A percentile compares a stretch with the other conserved stretches of the same genome.
These are phyloP conservation scores for Drosophila tsacasi DNA, from an alignment of 1,140 invertebrate genomes.

Conservation along the genomic window DNA sequence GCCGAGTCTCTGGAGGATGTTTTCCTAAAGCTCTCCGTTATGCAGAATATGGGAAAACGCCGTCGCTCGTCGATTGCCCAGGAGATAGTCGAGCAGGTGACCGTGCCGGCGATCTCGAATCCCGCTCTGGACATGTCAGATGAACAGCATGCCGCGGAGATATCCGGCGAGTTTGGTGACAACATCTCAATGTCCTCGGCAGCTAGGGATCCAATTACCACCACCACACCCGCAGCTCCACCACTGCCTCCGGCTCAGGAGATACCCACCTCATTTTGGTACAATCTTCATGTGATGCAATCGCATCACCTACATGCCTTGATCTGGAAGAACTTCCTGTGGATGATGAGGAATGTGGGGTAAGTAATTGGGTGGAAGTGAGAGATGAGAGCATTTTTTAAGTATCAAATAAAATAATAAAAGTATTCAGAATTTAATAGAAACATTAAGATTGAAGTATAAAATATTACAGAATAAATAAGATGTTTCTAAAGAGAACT, in stretches of 20 bases:
- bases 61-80: conserved; percentile 91
- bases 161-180: conserved; percentile 94
- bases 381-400: background rate
- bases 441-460: too few relatives aligned
- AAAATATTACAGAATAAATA: too few relatives aligned
- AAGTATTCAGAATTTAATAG: background rate
- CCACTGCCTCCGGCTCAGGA: conserved; percentile 88
- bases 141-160: conserved; percentile 89
- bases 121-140: conserved; percentile 88
- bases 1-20: conserved; percentile 95
- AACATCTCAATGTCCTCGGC: conserved; percentile 91
- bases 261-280: conserved; percentile 85
- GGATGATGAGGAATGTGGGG: conserved; percentile 96
- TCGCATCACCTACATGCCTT: conserved; percentile 92
- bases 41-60: conserved; percentile 92
- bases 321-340: conserved; percentile 96
- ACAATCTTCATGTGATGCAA: conserved; percentile 89
- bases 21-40: conserved; percentile 95
- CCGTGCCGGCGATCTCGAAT: conserved; percentile 87
- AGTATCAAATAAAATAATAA: background rate
- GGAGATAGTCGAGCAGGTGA: conserved; percentile 89
- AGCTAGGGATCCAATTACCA: conserved; percentile 87
- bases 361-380: conserved; percentile 84
- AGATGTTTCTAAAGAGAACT: too few relatives aligned
- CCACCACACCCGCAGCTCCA: conserved; percentile 86